A percentile compares a stretch with the other conserved stretches of the same genome.
These are phyloP conservation scores for Xestia rhomboidea DNA, from an alignment of 2,888 invertebrate genomes.

Conservation along the genomic window DNA sequence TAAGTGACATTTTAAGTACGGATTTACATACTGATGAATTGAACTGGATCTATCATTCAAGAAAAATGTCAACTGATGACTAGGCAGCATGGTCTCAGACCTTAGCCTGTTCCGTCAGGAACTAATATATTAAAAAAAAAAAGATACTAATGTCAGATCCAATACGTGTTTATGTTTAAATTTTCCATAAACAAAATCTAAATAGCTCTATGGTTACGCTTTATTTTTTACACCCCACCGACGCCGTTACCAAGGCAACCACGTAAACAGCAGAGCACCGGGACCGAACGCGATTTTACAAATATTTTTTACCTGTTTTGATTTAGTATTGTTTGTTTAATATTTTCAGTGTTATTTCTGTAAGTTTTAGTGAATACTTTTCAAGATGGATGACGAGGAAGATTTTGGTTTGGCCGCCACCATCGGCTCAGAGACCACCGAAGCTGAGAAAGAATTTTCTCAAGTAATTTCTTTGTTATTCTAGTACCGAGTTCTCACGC, in stretches of 20 bases:
- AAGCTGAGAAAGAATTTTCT: slow-evolving; percentile 85
- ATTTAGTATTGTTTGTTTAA: slow-evolving; percentile 65
- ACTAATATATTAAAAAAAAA: too few species aligned
- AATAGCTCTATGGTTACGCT: slow-evolving; percentile 42
- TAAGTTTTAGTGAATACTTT: slow-evolving; percentile 46
- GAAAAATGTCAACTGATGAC: too few species aligned
- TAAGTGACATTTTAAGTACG: too few species aligned
- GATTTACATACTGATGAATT: too few species aligned
- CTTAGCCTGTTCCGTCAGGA: too few species aligned
- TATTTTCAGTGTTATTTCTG: slow-evolving; percentile 60
- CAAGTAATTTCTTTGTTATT: slow-evolving; percentile 71
- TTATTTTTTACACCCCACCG: slow-evolving; percentile 40
- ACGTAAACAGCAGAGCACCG: slow-evolving; percentile 68
- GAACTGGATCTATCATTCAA: too few species aligned
- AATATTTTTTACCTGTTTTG: slow-evolving; percentile 69
- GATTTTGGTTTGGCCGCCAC: slow-evolving; percentile 77
- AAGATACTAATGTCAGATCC: neutral
- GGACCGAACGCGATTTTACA: slow-evolving; percentile 56
- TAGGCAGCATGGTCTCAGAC: too few species aligned
- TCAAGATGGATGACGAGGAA: slow-evolving; percentile 79
- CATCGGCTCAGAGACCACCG: slow-evolving; percentile 85
- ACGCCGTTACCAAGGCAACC: slow-evolving; percentile 73
- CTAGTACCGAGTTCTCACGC: neutral
- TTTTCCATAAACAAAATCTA: neutral
- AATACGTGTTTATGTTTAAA: too few species aligned